Conservation (phyloP, 2,888 invertebrate genomes). For the Ptychoptera albimana region DNA sequence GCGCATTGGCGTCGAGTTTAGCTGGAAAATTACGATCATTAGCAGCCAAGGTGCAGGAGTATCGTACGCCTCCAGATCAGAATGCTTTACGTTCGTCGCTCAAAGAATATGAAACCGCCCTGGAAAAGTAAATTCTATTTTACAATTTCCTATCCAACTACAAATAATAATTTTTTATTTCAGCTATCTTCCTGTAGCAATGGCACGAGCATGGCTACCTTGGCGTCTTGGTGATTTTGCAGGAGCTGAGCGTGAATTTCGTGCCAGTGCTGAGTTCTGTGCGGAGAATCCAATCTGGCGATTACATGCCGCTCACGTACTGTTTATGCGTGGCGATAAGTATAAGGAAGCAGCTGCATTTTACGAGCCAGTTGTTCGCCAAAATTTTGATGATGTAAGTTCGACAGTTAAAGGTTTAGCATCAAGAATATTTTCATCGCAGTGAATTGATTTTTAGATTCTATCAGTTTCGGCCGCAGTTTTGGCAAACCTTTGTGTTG, state of each 20-base stretch:
- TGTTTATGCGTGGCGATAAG: conserved; percentile 98
- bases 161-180: no score
- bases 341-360: conserved; percentile 96
- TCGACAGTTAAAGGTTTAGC: background rate
- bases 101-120: conserved; percentile 76
- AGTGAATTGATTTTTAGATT: conserved; percentile 37
- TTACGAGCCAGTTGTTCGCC: conserved; percentile 94
- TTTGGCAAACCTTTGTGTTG: conserved; percentile 93
- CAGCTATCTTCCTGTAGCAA: conserved; percentile 91
- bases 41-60: conserved; percentile 89
- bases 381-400: conserved; percentile 70
- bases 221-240: conserved; percentile 95
- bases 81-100: conserved; percentile 79
- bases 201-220: conserved; percentile 98
- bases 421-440: background rate
- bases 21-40: conserved; percentile 79
- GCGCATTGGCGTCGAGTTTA: conserved; percentile 81
- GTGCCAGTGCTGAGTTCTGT: conserved; percentile 95
- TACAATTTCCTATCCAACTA: no score
- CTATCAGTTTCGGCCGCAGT: conserved; percentile 94
- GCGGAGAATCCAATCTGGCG: conserved; percentile 96
- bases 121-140: conserved; percentile 45
- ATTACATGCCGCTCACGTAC: conserved; percentile 93
- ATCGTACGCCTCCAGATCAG: conserved; percentile 75
- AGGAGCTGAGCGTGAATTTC: conserved; percentile 92